phyloP scores from a whole-genome alignment of 2,888 invertebrate genomes.

The Steinernema carpocapsae region DNA sequence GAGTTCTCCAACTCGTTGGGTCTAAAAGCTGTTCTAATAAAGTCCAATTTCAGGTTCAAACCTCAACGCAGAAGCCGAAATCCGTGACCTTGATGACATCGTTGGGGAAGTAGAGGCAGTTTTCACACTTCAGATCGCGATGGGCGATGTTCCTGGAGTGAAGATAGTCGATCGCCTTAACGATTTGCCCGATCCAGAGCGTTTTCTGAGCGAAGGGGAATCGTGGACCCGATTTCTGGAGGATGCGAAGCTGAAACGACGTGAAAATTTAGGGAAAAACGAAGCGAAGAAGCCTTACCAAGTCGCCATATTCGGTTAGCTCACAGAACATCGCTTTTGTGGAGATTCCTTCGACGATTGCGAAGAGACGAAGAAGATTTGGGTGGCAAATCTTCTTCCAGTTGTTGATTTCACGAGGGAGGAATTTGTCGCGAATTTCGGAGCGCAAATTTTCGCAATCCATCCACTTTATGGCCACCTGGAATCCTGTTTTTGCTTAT shows the following conservation, averaged over 20 bases:
- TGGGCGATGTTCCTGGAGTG: slow-evolving; percentile 71
- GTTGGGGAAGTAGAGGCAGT: slow-evolving; percentile 71
- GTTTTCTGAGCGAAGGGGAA: slow-evolving; percentile 68
- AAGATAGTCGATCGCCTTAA: slow-evolving; percentile 70
- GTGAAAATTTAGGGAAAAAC: background rate
- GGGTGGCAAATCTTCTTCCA: slow-evolving; percentile 56
- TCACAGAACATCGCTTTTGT: slow-evolving; percentile 70
- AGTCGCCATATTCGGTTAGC: slow-evolving; percentile 71
- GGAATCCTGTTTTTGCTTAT: background rate
- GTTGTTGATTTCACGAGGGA: slow-evolving; percentile 60
- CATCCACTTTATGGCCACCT: slow-evolving; percentile 61
- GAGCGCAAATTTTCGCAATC: slow-evolving; percentile 47
- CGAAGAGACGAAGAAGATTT: slow-evolving; percentile 40
- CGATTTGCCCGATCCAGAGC: slow-evolving; percentile 69
- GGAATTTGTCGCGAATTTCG: slow-evolving; percentile 56
- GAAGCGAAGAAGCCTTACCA: slow-evolving; percentile 47
- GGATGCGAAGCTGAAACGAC: slow-evolving; percentile 67
- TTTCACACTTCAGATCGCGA: slow-evolving; percentile 72
- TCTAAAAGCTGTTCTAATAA: slow-evolving; percentile 56
- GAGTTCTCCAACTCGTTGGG: slow-evolving; percentile 69
- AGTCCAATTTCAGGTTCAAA: slow-evolving; percentile 43
- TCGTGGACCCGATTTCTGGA: slow-evolving; percentile 70
- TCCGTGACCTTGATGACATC: slow-evolving; percentile 70
- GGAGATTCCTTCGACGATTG: slow-evolving; percentile 40
- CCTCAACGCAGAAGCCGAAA: slow-evolving; percentile 70